Evolutionary conservation across 2,888 invertebrate species (phyloP), one percentile per base, ranked within the genome.

Genomic region (Mythimna ferrago): DNA sequence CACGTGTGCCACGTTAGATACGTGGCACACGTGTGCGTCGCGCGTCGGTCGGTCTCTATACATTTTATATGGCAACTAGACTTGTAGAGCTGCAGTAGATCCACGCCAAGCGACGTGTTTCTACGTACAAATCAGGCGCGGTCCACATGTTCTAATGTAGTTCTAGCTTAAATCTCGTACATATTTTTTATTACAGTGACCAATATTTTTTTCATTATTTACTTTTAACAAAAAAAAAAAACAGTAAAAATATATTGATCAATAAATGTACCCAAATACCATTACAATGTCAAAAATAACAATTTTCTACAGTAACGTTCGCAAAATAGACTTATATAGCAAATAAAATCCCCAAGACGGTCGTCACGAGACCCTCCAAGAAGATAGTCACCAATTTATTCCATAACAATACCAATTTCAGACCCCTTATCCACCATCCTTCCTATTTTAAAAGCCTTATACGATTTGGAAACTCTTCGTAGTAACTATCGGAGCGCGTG

Each of bases 401-500:
- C 75, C 66, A 69, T 82, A 82, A 78, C 62, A 78, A 63, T 68
- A 73, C 66, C 78, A 78, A 78, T 78, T 78, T 64, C 57, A 74
- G 32, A 2, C 41, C 71, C 68, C 78, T 74, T 64, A 69, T 56
- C 74, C 61, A 6, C 19, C 65, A 71, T 69, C 65, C 48, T 32
- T 60, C 65, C 70, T 54, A 82, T 71, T 81, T 81, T 78, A 71
- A 78, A 80, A 82, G 74, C 78, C 82, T 78, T 68, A 78, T 69
- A 82, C 76, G 78, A 82, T 84, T 70, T 80, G 53, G 61, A 78
- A 70, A 76, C 73, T 70, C 72, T 80, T 74, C 60, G 57, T 58
- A 54, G 71, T 56, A 74, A 75, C 82, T 78, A 76, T 81, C 70
- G 73, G 62, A 54, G 73, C 73, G 74, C 77, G 66, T 73, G 21